Evolutionary conservation across 1,140 invertebrate genomes (phyloP).

Genomic region (honey bee (Apis mellifera)): Amel_HAv3.1 CM009941.2:11216501-11217000

Average conservation of each 20-base stretch:
- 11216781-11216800: not conserved
- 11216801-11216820: not conserved
- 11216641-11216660: not conserved
- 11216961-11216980: not conserved
- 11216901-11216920: not conserved
- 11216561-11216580: not conserved
- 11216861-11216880: conserved; percentile 4
- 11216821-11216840: no score
- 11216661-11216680: conserved; percentile 13
- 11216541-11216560: not conserved
- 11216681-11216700: conserved; percentile 5
- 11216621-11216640: not conserved
- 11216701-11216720: not conserved
- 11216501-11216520: not conserved
- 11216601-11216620: not conserved
- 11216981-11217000: no score
- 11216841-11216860: not conserved
- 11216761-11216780: not conserved
- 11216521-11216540: conserved; percentile 11
- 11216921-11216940: not conserved
- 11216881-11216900: not conserved
- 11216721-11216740: not conserved
- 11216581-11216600: not conserved
- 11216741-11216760: not conserved
- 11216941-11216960: no score